Evolutionary conservation across 2,113 vertebrate genomes (phyloP), one percentile per base, ranked within the genome.

Genomic region (Nettapus auritus): DNA sequence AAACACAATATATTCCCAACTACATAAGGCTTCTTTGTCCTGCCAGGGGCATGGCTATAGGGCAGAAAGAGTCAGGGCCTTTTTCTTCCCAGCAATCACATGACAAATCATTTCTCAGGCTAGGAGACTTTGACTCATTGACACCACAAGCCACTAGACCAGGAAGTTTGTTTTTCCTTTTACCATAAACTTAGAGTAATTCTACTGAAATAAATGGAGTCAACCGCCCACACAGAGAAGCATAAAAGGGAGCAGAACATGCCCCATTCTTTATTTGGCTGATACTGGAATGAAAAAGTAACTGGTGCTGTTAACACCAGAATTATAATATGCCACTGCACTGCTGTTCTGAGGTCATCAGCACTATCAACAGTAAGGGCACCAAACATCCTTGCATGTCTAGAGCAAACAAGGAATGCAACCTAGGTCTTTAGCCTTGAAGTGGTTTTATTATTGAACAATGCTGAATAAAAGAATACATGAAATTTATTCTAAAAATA

Each of bases 81-180:
- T 78, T 86, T 69, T 70, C 57, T 89, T 74, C 44, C 28, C 34
- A 50, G 53, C 28, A 73, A 50, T 87, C 77, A 66, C 40, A 68
- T 33, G 21, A 66, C 48, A 68, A 42, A 85, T 34, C 7, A 60
- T 84, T 94, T 68, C 73, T 94, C 57, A 71, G 29, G 20, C 33
- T 44, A 67, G 88, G 56, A 86, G 69, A 70, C 56, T 88, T 94
- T 46, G 40, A 70, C 34, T 82, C 55, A 48, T 44, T 75, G 64
- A 79, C 52, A 83, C 15, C 80, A 96, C 34, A 84, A 88, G 42
- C 60, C 60, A 64, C 53, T 48, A 64, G 38, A 92, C 34, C 48
- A 76, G 74, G 74, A 92, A 87, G 66, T 62, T 84, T 94, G 56
- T 33, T 93, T 85, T 92, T 82, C 73, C 77, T 96, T 82, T 40